phyloP scores from a whole-genome alignment of 1,140 invertebrate genomes.

The Amphibalanus amphitrite region DNA sequence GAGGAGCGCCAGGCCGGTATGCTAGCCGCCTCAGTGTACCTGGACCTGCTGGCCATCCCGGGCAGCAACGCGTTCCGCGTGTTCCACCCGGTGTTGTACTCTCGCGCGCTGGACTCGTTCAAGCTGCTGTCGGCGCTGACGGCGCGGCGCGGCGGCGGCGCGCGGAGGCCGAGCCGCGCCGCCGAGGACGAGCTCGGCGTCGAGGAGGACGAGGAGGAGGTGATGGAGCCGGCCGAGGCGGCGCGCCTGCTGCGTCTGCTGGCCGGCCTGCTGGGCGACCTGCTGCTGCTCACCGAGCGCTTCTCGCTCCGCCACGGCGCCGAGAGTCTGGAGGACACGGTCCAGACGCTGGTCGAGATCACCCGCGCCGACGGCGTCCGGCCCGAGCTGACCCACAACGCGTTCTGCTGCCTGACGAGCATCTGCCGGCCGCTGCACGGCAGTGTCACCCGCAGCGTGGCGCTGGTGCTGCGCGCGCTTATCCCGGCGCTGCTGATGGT shows the following conservation, averaged over 20 bases:
- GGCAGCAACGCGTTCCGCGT: slow-evolving; percentile 38
- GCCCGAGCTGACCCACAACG: slow-evolving; percentile 27
- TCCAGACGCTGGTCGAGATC: slow-evolving; percentile 31
- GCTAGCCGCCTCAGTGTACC: slow-evolving; percentile 30
- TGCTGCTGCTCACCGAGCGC: slow-evolving; percentile 28
- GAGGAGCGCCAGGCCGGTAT: slow-evolving; percentile 26
- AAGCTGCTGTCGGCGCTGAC: slow-evolving; percentile 24
- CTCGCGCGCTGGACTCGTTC: slow-evolving; percentile 31
- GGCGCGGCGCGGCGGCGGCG: slow-evolving; percentile 7
- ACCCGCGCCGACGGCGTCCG: slow-evolving; percentile 27
- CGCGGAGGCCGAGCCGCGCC: slow-evolving; percentile 9
- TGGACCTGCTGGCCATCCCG: slow-evolving; percentile 30
- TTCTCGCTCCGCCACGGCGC: slow-evolving; percentile 32
- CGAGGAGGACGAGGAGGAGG: slow-evolving; percentile 22
- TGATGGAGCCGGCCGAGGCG: slow-evolving; percentile 16
- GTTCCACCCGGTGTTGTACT: slow-evolving; percentile 37
- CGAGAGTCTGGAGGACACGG: slow-evolving; percentile 30
- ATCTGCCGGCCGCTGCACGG: slow-evolving; percentile 34
- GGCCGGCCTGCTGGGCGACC: slow-evolving; percentile 28
- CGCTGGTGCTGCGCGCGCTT: slow-evolving; percentile 31
- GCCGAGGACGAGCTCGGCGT: slow-evolving; percentile 15
- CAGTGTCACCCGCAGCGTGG: slow-evolving; percentile 26
- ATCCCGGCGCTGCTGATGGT: slow-evolving; percentile 31
- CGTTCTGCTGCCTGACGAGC: slow-evolving; percentile 28
- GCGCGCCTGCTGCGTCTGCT: slow-evolving; percentile 19